phyloP scores from a whole-genome alignment of 1,140 invertebrate genomes.

The Nephotettix cincticeps region DNA sequence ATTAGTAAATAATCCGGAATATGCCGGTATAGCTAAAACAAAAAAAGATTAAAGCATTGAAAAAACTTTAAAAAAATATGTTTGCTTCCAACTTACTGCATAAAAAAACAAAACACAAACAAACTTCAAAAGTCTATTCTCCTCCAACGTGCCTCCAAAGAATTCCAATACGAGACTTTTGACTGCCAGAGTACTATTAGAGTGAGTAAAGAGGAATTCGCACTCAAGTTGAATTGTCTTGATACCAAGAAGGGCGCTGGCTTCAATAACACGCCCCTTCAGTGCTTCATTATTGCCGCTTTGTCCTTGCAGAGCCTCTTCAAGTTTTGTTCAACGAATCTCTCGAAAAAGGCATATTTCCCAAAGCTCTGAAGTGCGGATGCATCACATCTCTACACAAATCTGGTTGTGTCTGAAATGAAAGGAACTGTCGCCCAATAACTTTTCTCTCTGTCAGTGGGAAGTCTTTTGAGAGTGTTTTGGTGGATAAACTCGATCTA shows the following conservation, averaged over 20 bases:
- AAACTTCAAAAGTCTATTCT: too few relatives aligned
- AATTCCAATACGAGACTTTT: background rate
- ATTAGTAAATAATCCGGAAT: too few relatives aligned
- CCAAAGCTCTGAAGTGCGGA: background rate
- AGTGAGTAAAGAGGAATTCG: background rate
- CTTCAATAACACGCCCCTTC: background rate
- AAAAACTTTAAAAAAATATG: too few relatives aligned
- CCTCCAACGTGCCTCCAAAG: background rate
- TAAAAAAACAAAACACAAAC: too few relatives aligned
- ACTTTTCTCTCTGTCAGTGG: background rate
- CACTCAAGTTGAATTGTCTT: background rate
- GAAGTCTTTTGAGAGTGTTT: background rate
- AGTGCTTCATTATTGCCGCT: background rate
- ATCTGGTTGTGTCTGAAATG: too few relatives aligned
- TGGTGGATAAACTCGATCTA: background rate
- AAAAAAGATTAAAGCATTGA: too few relatives aligned
- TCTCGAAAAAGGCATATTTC: background rate
- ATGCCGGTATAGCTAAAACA: too few relatives aligned
- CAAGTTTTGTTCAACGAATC: background rate
- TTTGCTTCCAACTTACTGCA: too few relatives aligned
- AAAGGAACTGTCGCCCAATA: conserved; percentile 6
- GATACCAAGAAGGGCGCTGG: background rate
- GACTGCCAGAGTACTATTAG: background rate
- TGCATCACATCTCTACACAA: background rate
- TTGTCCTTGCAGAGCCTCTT: background rate